Conservation (phyloP, 2,113 vertebrate species). For the Murina feae region DNA sequence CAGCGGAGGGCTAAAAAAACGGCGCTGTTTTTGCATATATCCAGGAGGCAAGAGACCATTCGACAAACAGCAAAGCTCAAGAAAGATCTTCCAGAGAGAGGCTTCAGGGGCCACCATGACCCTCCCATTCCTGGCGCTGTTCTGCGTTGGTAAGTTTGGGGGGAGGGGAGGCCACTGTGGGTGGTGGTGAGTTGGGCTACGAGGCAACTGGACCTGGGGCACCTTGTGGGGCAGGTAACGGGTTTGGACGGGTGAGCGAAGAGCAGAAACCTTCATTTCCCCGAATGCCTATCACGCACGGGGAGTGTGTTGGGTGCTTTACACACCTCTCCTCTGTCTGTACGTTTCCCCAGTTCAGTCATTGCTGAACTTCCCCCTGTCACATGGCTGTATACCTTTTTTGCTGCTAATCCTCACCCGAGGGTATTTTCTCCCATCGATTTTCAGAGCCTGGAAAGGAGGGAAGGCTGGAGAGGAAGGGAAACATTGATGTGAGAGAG, state of each 20-base stretch:
- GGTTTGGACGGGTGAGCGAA: not conserved
- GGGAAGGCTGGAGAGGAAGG: too few species aligned
- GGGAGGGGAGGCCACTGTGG: accelerated
- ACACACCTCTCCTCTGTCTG: not conserved
- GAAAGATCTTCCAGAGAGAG: not conserved
- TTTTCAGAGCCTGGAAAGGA: too few species aligned
- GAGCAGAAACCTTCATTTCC: not conserved
- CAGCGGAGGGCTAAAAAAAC: not conserved
- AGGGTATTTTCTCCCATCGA: too few species aligned
- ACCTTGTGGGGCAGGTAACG: not conserved
- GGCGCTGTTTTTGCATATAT: not conserved
- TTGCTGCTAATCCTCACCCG: too few species aligned
- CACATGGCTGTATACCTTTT: not conserved
- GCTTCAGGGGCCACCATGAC: not conserved
- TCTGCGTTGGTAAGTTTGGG: not conserved
- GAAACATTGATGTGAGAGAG: too few species aligned
- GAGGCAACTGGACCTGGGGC: not conserved
- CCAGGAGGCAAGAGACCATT: not conserved
- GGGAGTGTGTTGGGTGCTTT: not conserved
- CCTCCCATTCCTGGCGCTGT: not conserved
- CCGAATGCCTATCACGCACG: not conserved
- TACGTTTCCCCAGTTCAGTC: not conserved
- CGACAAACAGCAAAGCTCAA: too few species aligned
- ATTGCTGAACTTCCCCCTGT: not conserved
- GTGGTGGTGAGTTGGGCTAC: too few species aligned